phyloP scores from a whole-genome alignment of 2,888 invertebrate genomes.

The Ferdinandea cuprea region DNA sequence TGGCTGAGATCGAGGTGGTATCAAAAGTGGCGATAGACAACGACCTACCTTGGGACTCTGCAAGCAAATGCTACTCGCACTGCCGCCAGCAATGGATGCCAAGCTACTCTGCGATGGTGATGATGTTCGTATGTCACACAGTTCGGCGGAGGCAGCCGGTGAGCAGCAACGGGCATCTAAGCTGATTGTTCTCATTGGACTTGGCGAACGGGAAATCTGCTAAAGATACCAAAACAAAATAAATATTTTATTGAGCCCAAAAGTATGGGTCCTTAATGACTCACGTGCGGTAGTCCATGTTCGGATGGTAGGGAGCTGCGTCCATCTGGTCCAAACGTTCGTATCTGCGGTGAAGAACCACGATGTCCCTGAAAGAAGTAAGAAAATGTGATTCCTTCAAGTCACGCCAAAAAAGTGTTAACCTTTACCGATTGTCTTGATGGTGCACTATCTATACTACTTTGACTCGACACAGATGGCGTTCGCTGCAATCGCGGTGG shows the following conservation, averaged over 20 bases:
- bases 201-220: constrained; percentile 87
- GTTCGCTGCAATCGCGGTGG: constrained; percentile 89
- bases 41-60: constrained; percentile 83
- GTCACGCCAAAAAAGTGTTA: background rate
- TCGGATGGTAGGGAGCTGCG: constrained; percentile 84
- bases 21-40: constrained; percentile 90
- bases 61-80: constrained; percentile 78
- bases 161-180: constrained; percentile 88
- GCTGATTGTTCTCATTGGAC: constrained; percentile 91
- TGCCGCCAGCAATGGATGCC: constrained; percentile 85
- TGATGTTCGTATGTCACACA: constrained; percentile 84
- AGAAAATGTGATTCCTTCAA: constrained; percentile 38
- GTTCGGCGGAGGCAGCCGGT: constrained; percentile 83
- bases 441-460: constrained; percentile 90
- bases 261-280: background rate
- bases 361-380: constrained; percentile 86
- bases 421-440: constrained; percentile 84
- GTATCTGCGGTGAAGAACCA: constrained; percentile 92
- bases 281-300: constrained; percentile 76
- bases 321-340: constrained; percentile 92
- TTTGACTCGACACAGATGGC: constrained; percentile 92
- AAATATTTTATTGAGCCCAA: background rate
- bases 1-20: constrained; percentile 88
- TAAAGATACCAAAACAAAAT: constrained; percentile 6
- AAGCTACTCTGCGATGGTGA: constrained; percentile 89